Evolutionary conservation across 1,140 invertebrate genomes (phyloP).

Genomic region (Eumeta japonica): DNA sequence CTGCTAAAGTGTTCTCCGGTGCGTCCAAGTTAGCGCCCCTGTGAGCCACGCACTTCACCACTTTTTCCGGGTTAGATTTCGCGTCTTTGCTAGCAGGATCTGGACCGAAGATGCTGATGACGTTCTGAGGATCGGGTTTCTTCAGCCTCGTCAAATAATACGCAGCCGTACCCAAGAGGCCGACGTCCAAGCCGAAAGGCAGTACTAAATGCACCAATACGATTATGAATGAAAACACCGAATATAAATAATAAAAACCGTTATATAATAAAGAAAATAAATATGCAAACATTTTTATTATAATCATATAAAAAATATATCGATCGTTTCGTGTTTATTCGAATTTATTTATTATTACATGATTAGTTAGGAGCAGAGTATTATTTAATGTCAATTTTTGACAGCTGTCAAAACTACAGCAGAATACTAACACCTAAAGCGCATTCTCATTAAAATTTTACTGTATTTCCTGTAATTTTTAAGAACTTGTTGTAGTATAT

Average conservation of each 20-base stretch:
- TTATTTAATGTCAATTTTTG: too few relatives aligned
- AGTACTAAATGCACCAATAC: conserved; percentile 35
- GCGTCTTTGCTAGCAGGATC: conserved; percentile 29
- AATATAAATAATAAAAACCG: conserved; percentile 25
- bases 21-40: conserved; percentile 70
- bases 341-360: too few relatives aligned
- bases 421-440: too few relatives aligned
- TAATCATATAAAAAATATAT: too few relatives aligned
- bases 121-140: conserved; percentile 29
- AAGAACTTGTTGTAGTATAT: too few relatives aligned
- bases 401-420: too few relatives aligned
- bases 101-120: conserved; percentile 37
- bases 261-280: conserved; percentile 24
- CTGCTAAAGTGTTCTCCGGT: conserved; percentile 71
- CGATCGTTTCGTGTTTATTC: conserved; percentile 26
- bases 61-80: conserved; percentile 26
- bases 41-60: conserved; percentile 61
- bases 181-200: conserved; percentile 40
- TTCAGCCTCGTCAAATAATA: conserved; percentile 37
- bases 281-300: conserved; percentile 37
- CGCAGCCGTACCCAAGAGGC: conserved; percentile 27
- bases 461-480: too few relatives aligned
- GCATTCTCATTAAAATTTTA: too few relatives aligned
- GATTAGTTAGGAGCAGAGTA: too few relatives aligned
- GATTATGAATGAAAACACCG: conserved; percentile 25